phyloP scores from a whole-genome alignment of 2,797 vertebrate genomes.

The Anisognathus igniventris region DNA sequence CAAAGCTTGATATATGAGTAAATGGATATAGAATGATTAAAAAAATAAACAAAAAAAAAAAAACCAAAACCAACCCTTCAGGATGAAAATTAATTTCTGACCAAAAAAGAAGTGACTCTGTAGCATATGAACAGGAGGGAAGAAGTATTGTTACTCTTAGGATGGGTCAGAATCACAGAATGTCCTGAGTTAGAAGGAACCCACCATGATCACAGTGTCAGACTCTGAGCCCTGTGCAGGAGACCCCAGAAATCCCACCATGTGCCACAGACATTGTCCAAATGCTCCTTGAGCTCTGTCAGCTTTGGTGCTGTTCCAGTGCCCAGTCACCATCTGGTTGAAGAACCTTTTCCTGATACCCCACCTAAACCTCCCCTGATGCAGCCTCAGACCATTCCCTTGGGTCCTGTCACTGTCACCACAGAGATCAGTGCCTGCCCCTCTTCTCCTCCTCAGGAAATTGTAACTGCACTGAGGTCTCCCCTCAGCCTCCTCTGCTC shows the following conservation, averaged over 20 bases:
- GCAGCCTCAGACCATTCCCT: neutral
- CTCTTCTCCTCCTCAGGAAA: rapidly evolving
- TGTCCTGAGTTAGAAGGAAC: neutral
- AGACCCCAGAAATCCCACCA: neutral
- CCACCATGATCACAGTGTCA: rapidly evolving
- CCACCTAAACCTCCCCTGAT: rapidly evolving
- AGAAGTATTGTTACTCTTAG: neutral
- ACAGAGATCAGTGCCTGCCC: neutral
- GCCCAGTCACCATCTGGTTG: rapidly evolving
- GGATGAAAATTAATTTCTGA: neutral
- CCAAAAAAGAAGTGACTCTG: neutral
- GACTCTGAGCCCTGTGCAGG: neutral
- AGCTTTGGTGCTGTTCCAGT: neutral
- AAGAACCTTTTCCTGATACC: neutral
- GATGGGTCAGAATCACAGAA: neutral
- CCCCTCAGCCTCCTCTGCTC: neutral
- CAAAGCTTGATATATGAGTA: neutral
- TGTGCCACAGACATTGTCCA: neutral
- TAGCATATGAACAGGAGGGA: neutral
- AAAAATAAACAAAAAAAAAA: neutral
- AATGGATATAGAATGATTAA: neutral
- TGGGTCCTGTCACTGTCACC: neutral
- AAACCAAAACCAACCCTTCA: neutral
- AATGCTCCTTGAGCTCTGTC: neutral
- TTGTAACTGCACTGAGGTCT: neutral